These are phyloP conservation scores for Chrysopilus asiliformis DNA, from an alignment of 2,888 invertebrate genomes.

Conservation along the genomic window DNA sequence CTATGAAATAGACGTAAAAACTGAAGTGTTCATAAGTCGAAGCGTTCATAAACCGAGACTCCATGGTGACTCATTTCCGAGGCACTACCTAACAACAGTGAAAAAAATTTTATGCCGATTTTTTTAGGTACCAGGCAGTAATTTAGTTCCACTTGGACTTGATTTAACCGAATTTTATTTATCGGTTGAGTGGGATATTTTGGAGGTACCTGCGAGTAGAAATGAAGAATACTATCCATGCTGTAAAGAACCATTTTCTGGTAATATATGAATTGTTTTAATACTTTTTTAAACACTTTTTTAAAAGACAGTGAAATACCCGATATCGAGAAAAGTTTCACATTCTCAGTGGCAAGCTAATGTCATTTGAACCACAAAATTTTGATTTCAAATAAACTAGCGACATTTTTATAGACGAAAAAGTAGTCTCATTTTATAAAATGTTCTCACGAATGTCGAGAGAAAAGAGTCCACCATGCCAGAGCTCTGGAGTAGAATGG, in stretches of 20 bases:
- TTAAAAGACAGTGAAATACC: not conserved
- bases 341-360: slow-evolving; percentile 98
- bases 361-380: slow-evolving; percentile 91
- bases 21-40: too few relatives aligned
- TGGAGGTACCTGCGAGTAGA: slow-evolving; percentile 81
- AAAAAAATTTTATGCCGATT: too few relatives aligned
- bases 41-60: too few relatives aligned
- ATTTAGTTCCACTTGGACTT: slow-evolving; percentile 74
- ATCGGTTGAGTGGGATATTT: slow-evolving; percentile 95
- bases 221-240: slow-evolving; percentile 91
- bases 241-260: slow-evolving; percentile 73
- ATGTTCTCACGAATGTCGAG: too few relatives aligned
- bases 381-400: too few relatives aligned
- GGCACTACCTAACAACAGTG: too few relatives aligned
- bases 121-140: slow-evolving; percentile 62
- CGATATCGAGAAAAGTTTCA: slow-evolving; percentile 35
- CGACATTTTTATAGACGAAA: too few relatives aligned
- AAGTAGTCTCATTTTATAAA: too few relatives aligned
- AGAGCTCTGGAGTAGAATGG: too few relatives aligned
- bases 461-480: too few relatives aligned
- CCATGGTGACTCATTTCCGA: too few relatives aligned
- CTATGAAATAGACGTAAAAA: too few relatives aligned
- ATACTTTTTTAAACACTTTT: not conserved
- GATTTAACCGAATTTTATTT: slow-evolving; percentile 92
- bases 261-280: slow-evolving; percentile 35